Base-by-base conservation (phyloP, 1,140 invertebrate genomes). In the Drosophila bifasciata region DNA sequence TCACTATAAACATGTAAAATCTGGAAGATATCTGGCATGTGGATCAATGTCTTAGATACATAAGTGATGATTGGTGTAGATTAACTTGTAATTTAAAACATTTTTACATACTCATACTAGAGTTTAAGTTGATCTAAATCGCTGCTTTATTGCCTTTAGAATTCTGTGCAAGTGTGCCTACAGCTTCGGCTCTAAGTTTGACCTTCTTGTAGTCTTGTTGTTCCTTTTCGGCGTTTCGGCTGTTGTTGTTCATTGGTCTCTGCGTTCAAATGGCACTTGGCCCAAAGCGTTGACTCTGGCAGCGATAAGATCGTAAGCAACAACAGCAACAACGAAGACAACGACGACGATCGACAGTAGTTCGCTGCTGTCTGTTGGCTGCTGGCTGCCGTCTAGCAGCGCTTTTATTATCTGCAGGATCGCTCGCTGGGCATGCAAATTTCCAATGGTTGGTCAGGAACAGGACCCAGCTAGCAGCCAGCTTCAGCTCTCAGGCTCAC, bases 361-460 rank as follows among this genome's bases (percentile, higher is more conserved):
- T 75, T 66, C 45, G 52, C 62, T 57, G n/a, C n/a, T 17, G 36
- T 2, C 19, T 21, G 19, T 3, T 21, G 19, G 19, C 19, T 21
- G 61, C 70, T 46, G 36, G 53, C 53, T 71, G 66, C 59, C 52
- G 60, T 59, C 58, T 51, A 36, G 49, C 68, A 73, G 62, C 60
- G 64, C 67, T 79, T 78, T 84, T 88, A 90, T 90, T 90, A 90
- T 90, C 88, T 70, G 67, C 81, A 84, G 79, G 72, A 90, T 90
- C 88, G 88, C 55, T 74, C 67, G 60, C 73, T 88, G 84, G 76
- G 79, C 79, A 90, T 90, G 88, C 88, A 90, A 90, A 90, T 90
- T 90, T 90, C 56, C 88, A 73, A 76, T 77, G 83, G 63, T 74
- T 60, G 73, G 68, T 48, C 72, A 76, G 63, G 59, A 62, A 11